Conservation (phyloP, 2,113 vertebrate genomes). For the Procavia capensis region DNA sequence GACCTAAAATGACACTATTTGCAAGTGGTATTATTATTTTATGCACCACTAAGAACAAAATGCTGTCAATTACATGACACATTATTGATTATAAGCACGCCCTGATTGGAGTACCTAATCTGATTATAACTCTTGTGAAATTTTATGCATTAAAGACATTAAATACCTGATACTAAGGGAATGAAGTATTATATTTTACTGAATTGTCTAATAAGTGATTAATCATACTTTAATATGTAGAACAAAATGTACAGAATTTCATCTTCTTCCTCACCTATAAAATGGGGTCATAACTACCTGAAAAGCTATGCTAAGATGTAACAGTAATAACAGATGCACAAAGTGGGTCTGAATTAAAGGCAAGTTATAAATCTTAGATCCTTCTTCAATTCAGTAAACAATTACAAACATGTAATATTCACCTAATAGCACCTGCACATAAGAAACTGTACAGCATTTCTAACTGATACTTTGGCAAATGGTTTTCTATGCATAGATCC, state of each 20-base stretch:
- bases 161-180: constrained; percentile 33
- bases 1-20: neutral
- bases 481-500: neutral
- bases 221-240: constrained; percentile 51
- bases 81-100: neutral
- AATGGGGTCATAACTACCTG: constrained; percentile 9
- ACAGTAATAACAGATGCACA: neutral
- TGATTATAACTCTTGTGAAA: constrained; percentile 30
- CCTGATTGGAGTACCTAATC: constrained; percentile 22
- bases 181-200: constrained; percentile 12
- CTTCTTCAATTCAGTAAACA: neutral
- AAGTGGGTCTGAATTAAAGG: neutral
- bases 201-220: constrained; percentile 39
- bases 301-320: constrained; percentile 48
- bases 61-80: constrained; percentile 7
- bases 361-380: constrained; percentile 42
- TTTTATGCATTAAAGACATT: neutral
- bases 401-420: constrained; percentile 52
- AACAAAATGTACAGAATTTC: constrained; percentile 34
- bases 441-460: constrained; percentile 37
- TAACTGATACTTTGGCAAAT: neutral
- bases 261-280: constrained; percentile 53
- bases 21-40: constrained; percentile 7
- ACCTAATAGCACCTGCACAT: neutral
- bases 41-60: constrained; percentile 19